These are phyloP conservation scores for Drosophila kuntzei DNA, from an alignment of 2,888 invertebrate genomes.

Conservation along the genomic window DNA sequence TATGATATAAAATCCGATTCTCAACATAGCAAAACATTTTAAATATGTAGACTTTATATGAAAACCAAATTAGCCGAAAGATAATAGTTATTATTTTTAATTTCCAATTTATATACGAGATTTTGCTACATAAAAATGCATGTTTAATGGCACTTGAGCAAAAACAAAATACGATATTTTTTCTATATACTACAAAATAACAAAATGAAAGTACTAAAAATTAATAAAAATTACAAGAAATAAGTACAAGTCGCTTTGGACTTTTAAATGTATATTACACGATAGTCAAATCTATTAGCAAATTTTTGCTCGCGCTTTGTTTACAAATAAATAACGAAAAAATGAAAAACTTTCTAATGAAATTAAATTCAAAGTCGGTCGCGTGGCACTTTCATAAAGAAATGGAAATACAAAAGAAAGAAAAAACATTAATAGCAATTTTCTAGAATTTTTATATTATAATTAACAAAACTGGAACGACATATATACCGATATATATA, in stretches of 20 bases:
- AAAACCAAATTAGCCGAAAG: conserved; percentile 23
- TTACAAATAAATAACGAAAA: conserved; percentile 53
- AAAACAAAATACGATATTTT: conserved; percentile 70
- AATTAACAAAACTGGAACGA: conserved; percentile 50
- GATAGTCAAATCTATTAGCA: conserved; percentile 83
- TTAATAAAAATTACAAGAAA: conserved; percentile 48
- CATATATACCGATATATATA: conserved; percentile 19
- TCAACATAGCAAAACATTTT: conserved; percentile 39
- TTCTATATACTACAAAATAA: conserved; percentile 69
- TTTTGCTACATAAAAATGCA: conserved; percentile 58
- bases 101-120: conserved; percentile 68
- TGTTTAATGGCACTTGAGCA: conserved; percentile 65
- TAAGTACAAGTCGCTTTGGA: conserved; percentile 66
- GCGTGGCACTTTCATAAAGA: conserved; percentile 59
- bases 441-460: conserved; percentile 84
- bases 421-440: conserved; percentile 76
- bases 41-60: conserved; percentile 43
- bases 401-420: conserved; percentile 32
- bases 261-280: conserved; percentile 62
- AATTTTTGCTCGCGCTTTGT: conserved; percentile 84
- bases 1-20: conserved; percentile 38
- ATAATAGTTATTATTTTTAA: conserved; percentile 36
- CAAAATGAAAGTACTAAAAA: conserved; percentile 49
- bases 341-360: conserved; percentile 33
- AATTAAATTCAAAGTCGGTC: conserved; percentile 44